Base-by-base conservation (phyloP, 2,888 invertebrate species). In the Ectemnius cavifrons region DNA sequence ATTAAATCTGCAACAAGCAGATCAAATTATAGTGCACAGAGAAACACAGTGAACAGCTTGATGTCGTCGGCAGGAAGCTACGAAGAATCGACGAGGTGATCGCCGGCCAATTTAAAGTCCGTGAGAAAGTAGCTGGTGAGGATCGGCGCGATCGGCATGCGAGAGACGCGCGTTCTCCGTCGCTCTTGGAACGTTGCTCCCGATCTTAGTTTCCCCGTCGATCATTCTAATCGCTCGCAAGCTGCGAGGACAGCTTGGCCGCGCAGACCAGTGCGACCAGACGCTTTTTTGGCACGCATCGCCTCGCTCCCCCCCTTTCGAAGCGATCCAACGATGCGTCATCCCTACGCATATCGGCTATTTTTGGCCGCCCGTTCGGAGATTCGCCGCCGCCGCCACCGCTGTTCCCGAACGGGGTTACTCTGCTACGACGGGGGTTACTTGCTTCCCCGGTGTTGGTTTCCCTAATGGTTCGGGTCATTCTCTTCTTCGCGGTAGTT, bases 131-230 rank as follows among this genome's bases (percentile, higher is more conserved):
- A 23, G 23, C 23, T 23, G 23, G 23, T 23, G 23, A 23, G 23
- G 23, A 23, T 23, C 23, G 23, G 23, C 23, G 23, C 23, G 23
- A 23, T 11, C n/a, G 47, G 52, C 52, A 14, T 11, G n/a, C n/a
- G 52, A 16, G 52, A 52, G 13, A 0, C 1, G 11, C 52, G 16
- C 52, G 52, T 52, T 52, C 52, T 52, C 23, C 52, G 52, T 52
- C 16, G 52, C 14, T 58, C 58, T 18, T 11, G 58, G 18, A 58
- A 58, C 20, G 58, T 18, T 58, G 58, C 58, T 58, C 58, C 58
- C 27, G 23, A 18, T 58, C 18, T 20, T 13, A 58, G 57, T 20
- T 20, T 20, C 57, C 58, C 18, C 58, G 16, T 58, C 18, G 58
- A 58, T 58, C 20, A 58, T 58, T 58, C 18, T 27, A 57, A 23